Percentiles rank a stretch among this genome's conserved stretches.
Evolutionary conservation across 2,113 vertebrate species (phyloP).

Genomic region (Spizaetus ornatus): DNA sequence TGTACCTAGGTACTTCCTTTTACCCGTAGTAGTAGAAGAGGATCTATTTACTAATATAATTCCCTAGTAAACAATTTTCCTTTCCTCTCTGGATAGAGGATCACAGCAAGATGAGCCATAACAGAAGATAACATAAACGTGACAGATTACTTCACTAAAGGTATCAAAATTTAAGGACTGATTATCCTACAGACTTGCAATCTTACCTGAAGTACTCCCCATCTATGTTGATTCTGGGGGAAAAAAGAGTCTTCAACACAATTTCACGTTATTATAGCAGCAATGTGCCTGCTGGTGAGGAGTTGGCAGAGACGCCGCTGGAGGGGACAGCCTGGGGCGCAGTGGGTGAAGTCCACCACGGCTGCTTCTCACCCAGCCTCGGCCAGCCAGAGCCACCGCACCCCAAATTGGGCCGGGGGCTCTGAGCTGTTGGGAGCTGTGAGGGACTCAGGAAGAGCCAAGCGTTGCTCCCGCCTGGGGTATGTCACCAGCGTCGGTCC

Average conservation of each 20-base stretch:
- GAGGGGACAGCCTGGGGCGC: fast-evolving
- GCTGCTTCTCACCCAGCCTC: fast-evolving
- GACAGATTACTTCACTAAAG: background rate
- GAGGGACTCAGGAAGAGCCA: background rate
- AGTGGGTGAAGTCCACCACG: fast-evolving
- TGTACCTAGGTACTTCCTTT: background rate
- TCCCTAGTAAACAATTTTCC: background rate
- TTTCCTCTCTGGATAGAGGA: background rate
- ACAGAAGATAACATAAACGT: background rate
- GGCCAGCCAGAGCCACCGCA: fast-evolving
- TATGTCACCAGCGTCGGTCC: background rate
- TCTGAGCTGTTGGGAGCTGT: background rate
- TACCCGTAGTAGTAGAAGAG: background rate
- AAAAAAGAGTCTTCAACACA: background rate
- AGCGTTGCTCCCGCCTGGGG: fast-evolving
- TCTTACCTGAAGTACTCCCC: background rate
- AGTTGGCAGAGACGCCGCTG: background rate
- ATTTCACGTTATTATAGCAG: background rate
- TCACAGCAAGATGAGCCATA: background rate
- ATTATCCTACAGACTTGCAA: background rate
- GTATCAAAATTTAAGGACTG: background rate
- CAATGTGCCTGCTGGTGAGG: background rate
- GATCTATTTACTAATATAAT: background rate
- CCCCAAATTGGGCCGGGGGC: background rate
- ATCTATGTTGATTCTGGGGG: background rate